These are phyloP conservation scores for Poeciliopsis turneri DNA, from an alignment of 2,797 vertebrate species.

Conservation along the genomic window DNA sequence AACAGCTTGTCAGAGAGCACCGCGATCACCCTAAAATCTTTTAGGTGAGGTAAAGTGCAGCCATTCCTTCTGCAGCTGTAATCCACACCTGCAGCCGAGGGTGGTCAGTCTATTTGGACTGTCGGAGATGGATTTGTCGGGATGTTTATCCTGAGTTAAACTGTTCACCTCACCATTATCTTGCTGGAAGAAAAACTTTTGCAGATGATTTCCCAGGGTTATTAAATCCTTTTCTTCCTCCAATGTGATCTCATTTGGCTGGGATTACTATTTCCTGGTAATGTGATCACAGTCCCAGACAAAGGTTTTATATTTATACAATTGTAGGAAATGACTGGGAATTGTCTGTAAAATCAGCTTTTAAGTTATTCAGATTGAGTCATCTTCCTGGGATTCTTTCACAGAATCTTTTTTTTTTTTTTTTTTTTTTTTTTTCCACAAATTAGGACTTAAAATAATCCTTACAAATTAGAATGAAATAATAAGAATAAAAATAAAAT, in stretches of 20 bases:
- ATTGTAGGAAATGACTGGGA: conserved; percentile 7
- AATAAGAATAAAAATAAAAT: background rate
- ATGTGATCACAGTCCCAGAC: conserved; percentile 10
- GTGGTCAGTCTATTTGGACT: background rate
- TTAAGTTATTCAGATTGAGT: background rate
- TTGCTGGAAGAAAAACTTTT: background rate
- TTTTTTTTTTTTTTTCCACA: background rate
- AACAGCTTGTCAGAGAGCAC: background rate
- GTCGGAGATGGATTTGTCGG: background rate
- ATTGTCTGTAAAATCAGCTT: conserved; percentile 7
- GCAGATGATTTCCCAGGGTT: conserved; percentile 1
- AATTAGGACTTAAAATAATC: background rate
- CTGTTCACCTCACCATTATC: background rate
- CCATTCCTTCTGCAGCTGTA: background rate
- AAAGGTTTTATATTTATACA: conserved; percentile 15
- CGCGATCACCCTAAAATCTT: background rate
- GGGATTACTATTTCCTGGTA: conserved; percentile 16
- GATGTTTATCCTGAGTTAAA: background rate
- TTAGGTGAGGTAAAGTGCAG: background rate
- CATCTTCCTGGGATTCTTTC: background rate
- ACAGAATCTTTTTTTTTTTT: background rate
- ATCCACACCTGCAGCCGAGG: background rate
- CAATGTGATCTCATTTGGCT: background rate
- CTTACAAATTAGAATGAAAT: background rate
- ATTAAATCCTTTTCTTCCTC: background rate